Conservation (phyloP, 2,797 vertebrate genomes). For the Peromyscus nudipes region DNA sequence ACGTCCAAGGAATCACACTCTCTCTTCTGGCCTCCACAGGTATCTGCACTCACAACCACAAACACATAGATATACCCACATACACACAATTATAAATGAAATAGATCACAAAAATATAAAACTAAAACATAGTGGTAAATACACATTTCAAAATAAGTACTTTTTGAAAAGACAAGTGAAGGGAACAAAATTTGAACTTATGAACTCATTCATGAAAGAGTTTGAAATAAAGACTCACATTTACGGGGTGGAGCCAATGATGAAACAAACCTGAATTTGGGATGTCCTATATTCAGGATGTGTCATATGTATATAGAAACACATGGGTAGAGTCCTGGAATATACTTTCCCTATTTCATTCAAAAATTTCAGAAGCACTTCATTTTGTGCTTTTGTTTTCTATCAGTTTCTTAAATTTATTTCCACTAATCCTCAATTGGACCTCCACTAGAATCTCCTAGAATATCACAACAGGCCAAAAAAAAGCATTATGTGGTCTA, state of each 20-base stretch:
- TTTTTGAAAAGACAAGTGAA: neutral
- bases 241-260: neutral
- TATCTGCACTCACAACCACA: neutral
- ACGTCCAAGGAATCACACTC: neutral
- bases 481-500: neutral
- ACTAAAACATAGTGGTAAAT: neutral
- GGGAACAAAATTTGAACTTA: neutral
- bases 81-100: neutral
- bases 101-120: neutral
- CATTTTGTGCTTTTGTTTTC: neutral
- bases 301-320: neutral
- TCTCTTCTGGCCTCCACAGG: neutral
- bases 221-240: neutral
- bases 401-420: neutral
- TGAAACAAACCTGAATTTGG: neutral
- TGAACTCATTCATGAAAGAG: neutral
- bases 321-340: neutral
- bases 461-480: neutral
- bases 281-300: neutral
- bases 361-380: neutral
- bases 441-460: neutral
- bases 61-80: neutral
- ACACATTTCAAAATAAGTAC: neutral
- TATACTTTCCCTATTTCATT: neutral
- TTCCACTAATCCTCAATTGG: neutral